Conservation (phyloP, 1,140 invertebrate genomes). For the Drosophila willistoni region DNA sequence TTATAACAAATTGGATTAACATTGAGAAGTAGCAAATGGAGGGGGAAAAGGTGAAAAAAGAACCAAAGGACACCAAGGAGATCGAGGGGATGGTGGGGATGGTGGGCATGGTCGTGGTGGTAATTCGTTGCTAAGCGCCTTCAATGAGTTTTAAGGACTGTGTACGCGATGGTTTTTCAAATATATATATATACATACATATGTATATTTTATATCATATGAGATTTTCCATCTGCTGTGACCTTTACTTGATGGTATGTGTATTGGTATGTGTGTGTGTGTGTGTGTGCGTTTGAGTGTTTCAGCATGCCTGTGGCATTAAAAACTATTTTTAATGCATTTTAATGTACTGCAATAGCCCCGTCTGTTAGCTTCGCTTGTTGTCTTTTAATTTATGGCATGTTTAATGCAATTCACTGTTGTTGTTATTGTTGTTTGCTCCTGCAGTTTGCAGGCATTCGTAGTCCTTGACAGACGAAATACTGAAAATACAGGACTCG, state of each 20-base stretch:
- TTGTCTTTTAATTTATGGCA: conserved; percentile 75
- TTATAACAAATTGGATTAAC: conserved; percentile 76
- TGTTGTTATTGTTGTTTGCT: conserved; percentile 6
- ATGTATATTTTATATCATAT: background rate
- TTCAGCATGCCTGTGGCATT: conserved; percentile 27
- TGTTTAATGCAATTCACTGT: conserved; percentile 74
- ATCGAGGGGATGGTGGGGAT: background rate
- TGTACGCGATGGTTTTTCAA: background rate
- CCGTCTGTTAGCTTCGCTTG: conserved; percentile 27
- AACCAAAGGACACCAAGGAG: background rate
- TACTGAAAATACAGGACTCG: background rate
- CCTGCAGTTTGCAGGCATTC: conserved; percentile 19
- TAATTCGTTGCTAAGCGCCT: conserved; percentile 23
- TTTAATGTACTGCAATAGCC: conserved; percentile 46
- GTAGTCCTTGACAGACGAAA: conserved; percentile 1
- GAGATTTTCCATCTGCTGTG: background rate
- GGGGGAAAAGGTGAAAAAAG: background rate
- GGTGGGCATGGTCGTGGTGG: background rate
- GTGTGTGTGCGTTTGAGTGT: background rate
- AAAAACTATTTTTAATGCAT: conserved; percentile 71
- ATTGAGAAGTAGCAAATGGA: conserved; percentile 8
- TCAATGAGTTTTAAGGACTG: conserved; percentile 9
- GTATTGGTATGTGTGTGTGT: background rate
- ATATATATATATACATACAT: background rate
- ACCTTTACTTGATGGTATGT: conserved; percentile 23